Percentiles rank a stretch among this genome's conserved stretches.
These are phyloP conservation scores for Hippocampus comes DNA, from an alignment of 2,113 vertebrate species.

Conservation along the genomic window DNA sequence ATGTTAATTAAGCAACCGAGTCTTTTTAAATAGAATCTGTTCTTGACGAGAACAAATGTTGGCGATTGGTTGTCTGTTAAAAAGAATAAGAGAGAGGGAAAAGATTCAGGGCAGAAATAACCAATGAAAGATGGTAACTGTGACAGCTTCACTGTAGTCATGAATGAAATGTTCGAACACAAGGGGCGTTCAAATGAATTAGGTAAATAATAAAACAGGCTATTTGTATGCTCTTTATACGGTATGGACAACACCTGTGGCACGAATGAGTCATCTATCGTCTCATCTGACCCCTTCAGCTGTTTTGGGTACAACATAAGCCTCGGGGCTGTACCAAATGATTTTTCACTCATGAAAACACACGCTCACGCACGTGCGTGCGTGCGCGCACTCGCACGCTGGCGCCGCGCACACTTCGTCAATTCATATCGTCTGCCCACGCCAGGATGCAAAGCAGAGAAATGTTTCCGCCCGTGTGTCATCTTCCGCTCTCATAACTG, in stretches of 20 bases:
- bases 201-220: not conserved
- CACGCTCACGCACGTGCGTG: not conserved
- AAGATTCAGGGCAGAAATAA: not conserved
- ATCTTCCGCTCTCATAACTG: conserved; percentile 14
- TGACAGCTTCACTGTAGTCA: not conserved
- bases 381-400: not conserved
- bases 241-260: conserved; percentile 54
- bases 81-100: not conserved
- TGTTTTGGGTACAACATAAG: conserved; percentile 3
- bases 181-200: not conserved
- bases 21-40: conserved; percentile 1
- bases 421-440: conserved; percentile 56
- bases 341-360: not conserved
- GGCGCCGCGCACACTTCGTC: conserved; percentile 11
- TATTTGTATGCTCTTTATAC: not conserved
- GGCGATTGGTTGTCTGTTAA: not conserved
- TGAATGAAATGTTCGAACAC: not conserved
- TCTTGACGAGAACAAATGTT: not conserved
- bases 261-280: conserved; percentile 29
- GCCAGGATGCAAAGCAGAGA: conserved; percentile 42
- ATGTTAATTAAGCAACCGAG: conserved; percentile 21
- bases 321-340: not conserved
- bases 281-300: conserved; percentile 25
- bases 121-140: not conserved
- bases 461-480: conserved; percentile 57